Conservation (phyloP, 2,113 vertebrate genomes). For the Psophia crepitans region DNA sequence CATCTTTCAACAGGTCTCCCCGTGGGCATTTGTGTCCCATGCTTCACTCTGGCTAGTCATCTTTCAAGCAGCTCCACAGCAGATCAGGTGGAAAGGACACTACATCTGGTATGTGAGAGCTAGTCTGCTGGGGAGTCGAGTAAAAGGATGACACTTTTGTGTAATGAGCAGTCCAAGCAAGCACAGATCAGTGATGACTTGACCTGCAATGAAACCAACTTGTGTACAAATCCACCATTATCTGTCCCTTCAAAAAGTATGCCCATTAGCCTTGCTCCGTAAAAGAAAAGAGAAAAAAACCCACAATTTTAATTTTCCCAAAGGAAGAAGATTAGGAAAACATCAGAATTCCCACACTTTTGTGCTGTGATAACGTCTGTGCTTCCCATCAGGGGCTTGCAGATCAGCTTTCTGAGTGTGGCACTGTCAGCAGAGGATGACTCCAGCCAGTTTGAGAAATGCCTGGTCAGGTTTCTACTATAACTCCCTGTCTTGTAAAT, state of each 20-base stretch:
- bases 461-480: background rate
- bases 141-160: background rate
- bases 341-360: background rate
- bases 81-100: background rate
- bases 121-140: background rate
- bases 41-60: background rate
- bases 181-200: background rate
- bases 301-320: background rate
- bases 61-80: background rate
- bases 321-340: background rate
- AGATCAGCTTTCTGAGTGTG: background rate
- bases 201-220: background rate
- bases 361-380: background rate
- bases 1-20: background rate
- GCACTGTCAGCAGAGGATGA: background rate
- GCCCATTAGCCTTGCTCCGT: background rate
- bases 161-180: background rate
- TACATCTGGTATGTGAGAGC: background rate
- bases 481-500: slow-evolving; percentile 27
- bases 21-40: background rate
- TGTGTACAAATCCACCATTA: background rate
- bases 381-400: background rate
- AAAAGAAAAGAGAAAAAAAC: background rate
- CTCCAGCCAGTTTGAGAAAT: slow-evolving; percentile 9
- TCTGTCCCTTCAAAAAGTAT: background rate